phyloP scores from a whole-genome alignment of 2,888 invertebrate species.

The Gastracanthus pulcherrimus region DNA sequence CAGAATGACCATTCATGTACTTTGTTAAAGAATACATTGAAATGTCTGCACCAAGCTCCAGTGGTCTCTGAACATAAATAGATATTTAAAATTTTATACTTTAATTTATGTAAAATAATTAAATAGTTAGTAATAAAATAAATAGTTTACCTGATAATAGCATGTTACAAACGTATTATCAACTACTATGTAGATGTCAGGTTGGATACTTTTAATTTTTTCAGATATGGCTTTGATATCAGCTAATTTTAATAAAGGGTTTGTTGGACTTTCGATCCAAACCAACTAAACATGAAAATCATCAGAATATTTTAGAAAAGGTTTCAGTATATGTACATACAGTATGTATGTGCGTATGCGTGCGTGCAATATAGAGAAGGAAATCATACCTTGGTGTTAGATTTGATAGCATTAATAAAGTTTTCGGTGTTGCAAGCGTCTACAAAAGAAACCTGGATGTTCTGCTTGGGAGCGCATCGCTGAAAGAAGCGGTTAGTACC shows the following conservation, averaged over 20 bases:
- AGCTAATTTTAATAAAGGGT: conserved; percentile 93
- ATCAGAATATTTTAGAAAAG: neutral
- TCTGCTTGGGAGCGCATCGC: conserved; percentile 82
- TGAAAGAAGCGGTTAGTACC: conserved; percentile 90
- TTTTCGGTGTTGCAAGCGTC: conserved; percentile 86
- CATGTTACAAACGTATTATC: conserved; percentile 97
- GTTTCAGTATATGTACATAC: neutral
- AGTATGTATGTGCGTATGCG: no score
- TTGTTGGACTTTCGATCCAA: conserved; percentile 98
- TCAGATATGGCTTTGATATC: conserved; percentile 88
- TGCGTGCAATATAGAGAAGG: neutral
- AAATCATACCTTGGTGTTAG: conserved; percentile 89
- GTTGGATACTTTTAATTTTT: conserved; percentile 79
- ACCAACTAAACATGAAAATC: conserved; percentile 81
- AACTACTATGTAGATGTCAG: conserved; percentile 86
- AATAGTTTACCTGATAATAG: conserved; percentile 84
- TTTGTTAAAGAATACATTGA: conserved; percentile 96
- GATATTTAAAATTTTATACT: neutral
- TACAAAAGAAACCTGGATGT: conserved; percentile 87
- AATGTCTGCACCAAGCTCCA: conserved; percentile 94
- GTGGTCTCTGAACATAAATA: conserved; percentile 83
- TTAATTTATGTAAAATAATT: neutral
- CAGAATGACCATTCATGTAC: conserved; percentile 99
- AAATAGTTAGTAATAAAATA: no score
- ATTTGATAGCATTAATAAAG: conserved; percentile 84